Evolutionary conservation across 64 coral and sea anemone species (phyloP).

Genomic region (Trachythela sp.): DNA sequence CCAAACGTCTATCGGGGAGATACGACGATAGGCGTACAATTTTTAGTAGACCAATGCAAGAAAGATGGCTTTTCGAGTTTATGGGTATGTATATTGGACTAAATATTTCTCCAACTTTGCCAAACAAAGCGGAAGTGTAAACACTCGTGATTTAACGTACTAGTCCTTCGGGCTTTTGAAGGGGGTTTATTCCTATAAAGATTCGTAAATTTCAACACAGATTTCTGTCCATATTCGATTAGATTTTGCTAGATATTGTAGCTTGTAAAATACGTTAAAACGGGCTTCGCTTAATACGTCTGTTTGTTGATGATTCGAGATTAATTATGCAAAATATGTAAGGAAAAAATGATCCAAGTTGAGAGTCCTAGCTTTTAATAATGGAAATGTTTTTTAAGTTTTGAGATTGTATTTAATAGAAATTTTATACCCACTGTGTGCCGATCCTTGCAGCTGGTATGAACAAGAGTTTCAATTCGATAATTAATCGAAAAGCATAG

Average conservation of each 20-base stretch:
- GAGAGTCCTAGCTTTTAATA: background rate
- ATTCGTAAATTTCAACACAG: too few relatives aligned
- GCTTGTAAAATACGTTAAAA: too few relatives aligned
- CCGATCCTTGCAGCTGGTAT: background rate
- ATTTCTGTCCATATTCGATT: too few relatives aligned
- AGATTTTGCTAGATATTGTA: too few relatives aligned
- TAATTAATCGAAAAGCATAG: background rate
- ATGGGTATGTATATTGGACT: conserved; percentile 60
- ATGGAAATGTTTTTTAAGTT: background rate
- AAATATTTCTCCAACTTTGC: background rate
- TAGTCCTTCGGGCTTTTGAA: too few relatives aligned
- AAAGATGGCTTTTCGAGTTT: conserved; percentile 90
- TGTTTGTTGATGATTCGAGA: too few relatives aligned
- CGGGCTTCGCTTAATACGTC: too few relatives aligned
- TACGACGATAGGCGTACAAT: conserved; percentile 58
- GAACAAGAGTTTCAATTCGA: background rate
- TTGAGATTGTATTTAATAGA: background rate
- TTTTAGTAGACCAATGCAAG: conserved; percentile 92
- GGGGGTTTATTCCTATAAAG: too few relatives aligned
- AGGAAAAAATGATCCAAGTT: background rate
- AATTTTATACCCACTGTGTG: background rate
- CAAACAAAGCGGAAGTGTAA: background rate
- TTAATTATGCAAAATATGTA: background rate
- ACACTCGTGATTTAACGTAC: background rate
- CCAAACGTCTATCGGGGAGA: conserved; percentile 59